phyloP scores from a whole-genome alignment of 2,888 invertebrate species.

The Adela reaumurella region DNA sequence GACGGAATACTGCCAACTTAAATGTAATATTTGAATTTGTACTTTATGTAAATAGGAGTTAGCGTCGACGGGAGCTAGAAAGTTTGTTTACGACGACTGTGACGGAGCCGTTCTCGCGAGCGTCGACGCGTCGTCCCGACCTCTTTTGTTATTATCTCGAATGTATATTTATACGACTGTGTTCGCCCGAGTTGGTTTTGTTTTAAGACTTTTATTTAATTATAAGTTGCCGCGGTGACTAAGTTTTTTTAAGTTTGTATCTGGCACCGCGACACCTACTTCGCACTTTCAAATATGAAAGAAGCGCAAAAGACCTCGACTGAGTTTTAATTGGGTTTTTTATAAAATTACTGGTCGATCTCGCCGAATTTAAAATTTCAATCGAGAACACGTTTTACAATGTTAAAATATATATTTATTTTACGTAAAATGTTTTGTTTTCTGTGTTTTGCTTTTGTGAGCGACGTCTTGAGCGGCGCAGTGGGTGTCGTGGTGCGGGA shows the following conservation, averaged over 20 bases:
- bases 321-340: too few species aligned
- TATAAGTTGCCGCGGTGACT: background rate
- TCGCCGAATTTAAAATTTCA: too few species aligned
- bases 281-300: too few species aligned
- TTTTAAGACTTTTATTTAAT: background rate
- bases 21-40: constrained; percentile 3
- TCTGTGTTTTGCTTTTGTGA: too few species aligned
- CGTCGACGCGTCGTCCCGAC: background rate
- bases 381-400: too few species aligned
- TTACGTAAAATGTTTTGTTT: too few species aligned
- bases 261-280: background rate
- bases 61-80: constrained; percentile 5
- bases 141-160: constrained; percentile 9
- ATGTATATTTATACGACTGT: constrained; percentile 2
- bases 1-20: constrained; percentile 15
- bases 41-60: constrained; percentile 11
- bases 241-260: background rate
- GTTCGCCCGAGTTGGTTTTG: background rate
- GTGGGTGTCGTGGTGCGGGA: constrained; percentile 12
- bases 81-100: constrained; percentile 13
- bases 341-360: too few species aligned
- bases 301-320: too few species aligned
- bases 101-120: constrained; percentile 8
- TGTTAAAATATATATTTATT: too few species aligned
- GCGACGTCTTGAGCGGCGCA: too few species aligned